Evolutionary conservation across 2,888 invertebrate species (phyloP).

Genomic region (Drosophila aldrichi): DNA sequence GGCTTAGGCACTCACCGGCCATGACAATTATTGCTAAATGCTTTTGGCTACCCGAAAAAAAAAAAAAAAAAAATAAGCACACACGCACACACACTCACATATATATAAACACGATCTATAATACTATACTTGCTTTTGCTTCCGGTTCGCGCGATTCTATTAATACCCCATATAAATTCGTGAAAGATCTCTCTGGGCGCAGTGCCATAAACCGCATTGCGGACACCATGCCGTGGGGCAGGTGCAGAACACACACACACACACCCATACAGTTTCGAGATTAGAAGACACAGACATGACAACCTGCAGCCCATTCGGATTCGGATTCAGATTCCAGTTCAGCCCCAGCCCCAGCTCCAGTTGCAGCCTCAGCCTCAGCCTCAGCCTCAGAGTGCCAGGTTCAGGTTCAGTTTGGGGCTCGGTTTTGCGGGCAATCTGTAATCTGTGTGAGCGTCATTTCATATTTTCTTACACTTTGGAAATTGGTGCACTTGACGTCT

Average conservation of each 20-base stretch:
- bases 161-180: constrained; percentile 58
- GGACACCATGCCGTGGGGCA: constrained; percentile 28
- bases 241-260: constrained; percentile 25
- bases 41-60: constrained; percentile 62
- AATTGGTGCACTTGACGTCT: constrained; percentile 46
- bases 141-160: constrained; percentile 56
- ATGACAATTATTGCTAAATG: constrained; percentile 76
- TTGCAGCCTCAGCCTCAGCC: constrained; percentile 5
- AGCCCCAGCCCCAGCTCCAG: constrained; percentile 13
- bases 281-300: constrained; percentile 47
- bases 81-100: neutral
- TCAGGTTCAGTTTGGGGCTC: constrained; percentile 14
- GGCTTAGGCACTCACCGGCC: constrained; percentile 32
- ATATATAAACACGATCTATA: constrained; percentile 3
- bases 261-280: constrained; percentile 27
- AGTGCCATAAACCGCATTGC: constrained; percentile 36
- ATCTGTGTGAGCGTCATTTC: constrained; percentile 57
- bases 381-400: constrained; percentile 5
- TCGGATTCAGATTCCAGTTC: constrained; percentile 18
- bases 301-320: constrained; percentile 32
- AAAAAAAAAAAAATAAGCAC: neutral
- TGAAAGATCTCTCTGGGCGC: constrained; percentile 29
- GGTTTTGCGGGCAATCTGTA: constrained; percentile 19
- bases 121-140: constrained; percentile 21
- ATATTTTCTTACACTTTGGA: constrained; percentile 55